These are phyloP conservation scores for Isurus oxyrinchus DNA, from an alignment of 2,113 vertebrate species.

Conservation along the genomic window DNA sequence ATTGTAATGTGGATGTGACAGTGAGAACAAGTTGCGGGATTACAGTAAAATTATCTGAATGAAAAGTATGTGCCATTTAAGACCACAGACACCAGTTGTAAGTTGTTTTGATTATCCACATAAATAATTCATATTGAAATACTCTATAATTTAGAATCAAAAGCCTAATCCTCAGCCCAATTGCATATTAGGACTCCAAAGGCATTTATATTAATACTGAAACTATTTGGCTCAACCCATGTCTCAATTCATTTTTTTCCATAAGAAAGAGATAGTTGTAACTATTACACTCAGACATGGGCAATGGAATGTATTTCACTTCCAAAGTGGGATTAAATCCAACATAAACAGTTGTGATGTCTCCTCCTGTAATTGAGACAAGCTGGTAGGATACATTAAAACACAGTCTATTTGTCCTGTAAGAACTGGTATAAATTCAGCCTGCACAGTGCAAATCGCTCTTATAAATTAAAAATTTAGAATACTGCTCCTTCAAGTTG, in stretches of 20 bases:
- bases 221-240: neutral
- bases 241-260: neutral
- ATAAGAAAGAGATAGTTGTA: neutral
- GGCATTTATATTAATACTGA: constrained; percentile 6
- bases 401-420: neutral
- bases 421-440: neutral
- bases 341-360: constrained; percentile 18
- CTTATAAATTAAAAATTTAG: neutral
- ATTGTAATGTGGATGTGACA: neutral
- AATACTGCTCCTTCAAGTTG: neutral
- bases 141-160: neutral
- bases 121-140: neutral
- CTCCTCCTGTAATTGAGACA: constrained; percentile 17
- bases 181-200: neutral
- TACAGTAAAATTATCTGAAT: neutral
- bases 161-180: neutral
- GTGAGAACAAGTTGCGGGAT: neutral
- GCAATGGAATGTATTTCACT: neutral
- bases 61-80: neutral
- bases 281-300: neutral
- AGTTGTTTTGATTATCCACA: neutral
- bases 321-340: constrained; percentile 18
- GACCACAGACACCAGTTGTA: neutral
- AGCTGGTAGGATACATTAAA: neutral
- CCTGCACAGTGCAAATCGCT: neutral